Percentiles rank a stretch among this genome's conserved stretches.
phyloP scores from a whole-genome alignment of 2,888 invertebrate species.

The Amblyjoppa proteus region DNA sequence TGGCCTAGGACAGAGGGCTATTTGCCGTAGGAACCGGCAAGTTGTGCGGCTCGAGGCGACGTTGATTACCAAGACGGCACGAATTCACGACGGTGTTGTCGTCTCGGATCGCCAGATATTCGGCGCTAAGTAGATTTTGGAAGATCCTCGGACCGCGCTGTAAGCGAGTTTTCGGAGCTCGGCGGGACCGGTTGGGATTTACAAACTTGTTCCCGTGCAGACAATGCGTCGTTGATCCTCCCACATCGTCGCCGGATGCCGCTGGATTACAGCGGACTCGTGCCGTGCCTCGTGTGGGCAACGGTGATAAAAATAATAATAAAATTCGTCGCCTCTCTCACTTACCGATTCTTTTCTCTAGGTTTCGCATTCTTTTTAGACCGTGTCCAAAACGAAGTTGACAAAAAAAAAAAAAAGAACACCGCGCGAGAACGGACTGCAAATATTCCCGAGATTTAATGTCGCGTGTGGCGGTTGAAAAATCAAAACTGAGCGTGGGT shows the following conservation, averaged over 20 bases:
- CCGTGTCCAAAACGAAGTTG: neutral
- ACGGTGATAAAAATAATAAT: slow-evolving; percentile 43
- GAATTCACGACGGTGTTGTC: neutral
- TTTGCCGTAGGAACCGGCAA: neutral
- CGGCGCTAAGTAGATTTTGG: neutral
- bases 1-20: neutral
- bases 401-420: neutral
- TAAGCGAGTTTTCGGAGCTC: slow-evolving; percentile 40
- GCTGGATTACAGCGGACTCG: slow-evolving; percentile 41
- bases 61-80: neutral
- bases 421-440: slow-evolving; percentile 28
- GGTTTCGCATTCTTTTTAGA: slow-evolving; percentile 18
- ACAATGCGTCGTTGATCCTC: slow-evolving; percentile 69
- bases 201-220: slow-evolving; percentile 52
- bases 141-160: slow-evolving; percentile 1
- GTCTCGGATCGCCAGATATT: neutral
- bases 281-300: slow-evolving; percentile 62
- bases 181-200: slow-evolving; percentile 48
- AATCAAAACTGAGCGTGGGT: slow-evolving; percentile 38
- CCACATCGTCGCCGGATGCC: slow-evolving; percentile 54
- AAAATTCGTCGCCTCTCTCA: slow-evolving; percentile 42
- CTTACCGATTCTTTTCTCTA: slow-evolving; percentile 26
- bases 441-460: slow-evolving; percentile 50
- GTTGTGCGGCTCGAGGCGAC: neutral
- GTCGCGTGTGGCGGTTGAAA: slow-evolving; percentile 53